phyloP scores from a whole-genome alignment of 2,797 vertebrate species.

The Syngnathus acus region DNA sequence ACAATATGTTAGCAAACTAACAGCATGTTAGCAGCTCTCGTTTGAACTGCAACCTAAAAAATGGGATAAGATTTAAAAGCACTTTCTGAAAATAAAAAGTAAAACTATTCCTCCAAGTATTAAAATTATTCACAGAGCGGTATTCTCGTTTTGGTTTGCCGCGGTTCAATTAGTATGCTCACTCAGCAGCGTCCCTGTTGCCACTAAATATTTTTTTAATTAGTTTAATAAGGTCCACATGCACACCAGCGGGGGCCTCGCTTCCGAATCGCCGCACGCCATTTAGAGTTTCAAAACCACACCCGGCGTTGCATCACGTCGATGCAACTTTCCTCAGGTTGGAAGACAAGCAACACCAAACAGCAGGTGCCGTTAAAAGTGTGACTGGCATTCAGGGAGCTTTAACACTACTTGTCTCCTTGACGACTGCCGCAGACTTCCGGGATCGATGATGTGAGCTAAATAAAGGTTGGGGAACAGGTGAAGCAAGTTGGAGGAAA shows the following conservation, averaged over 20 bases:
- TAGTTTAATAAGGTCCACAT: not conserved
- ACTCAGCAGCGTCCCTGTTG: too few relatives aligned
- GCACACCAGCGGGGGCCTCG: conserved; percentile 14
- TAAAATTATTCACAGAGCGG: not conserved
- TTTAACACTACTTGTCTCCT: not conserved
- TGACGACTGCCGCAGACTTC: not conserved
- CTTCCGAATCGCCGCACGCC: conserved; percentile 21
- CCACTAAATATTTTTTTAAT: not conserved
- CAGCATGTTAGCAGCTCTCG: too few relatives aligned
- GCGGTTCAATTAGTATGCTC: not conserved
- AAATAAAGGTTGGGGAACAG: too few relatives aligned
- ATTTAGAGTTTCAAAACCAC: conserved; percentile 45
- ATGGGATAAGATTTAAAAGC: too few relatives aligned
- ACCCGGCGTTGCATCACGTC: conserved; percentile 44
- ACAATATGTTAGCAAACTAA: too few relatives aligned
- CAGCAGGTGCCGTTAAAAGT: conserved; percentile 35
- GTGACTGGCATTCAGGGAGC: conserved; percentile 24
- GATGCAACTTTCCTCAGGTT: conserved; percentile 49
- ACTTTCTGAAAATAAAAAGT: too few relatives aligned
- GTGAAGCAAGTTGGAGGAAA: too few relatives aligned
- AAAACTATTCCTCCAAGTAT: not conserved
- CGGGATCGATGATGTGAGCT: not conserved
- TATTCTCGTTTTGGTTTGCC: not conserved
- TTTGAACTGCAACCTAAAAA: too few relatives aligned
- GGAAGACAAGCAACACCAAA: conserved; percentile 39